Base-by-base conservation (phyloP, 2,113 vertebrate species). In the Zosterops japonicus region DNA sequence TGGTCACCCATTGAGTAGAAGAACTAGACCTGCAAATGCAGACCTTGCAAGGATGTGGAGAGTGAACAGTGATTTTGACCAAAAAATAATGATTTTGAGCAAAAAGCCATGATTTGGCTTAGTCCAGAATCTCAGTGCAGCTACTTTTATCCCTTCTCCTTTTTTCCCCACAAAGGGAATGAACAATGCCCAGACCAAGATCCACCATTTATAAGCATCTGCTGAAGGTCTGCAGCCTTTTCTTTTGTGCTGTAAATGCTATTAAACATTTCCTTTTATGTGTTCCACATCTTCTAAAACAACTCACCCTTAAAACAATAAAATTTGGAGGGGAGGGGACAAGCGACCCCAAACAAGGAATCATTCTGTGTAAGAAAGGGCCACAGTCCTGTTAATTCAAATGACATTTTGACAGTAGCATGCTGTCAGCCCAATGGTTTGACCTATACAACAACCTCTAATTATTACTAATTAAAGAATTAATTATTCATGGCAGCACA, bases 401-500 rank as follows among this genome's bases (percentile, higher is more conserved):
- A 96, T 97, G 97, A 98, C 97, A 97, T 98, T 97, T 97, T 98
- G 97, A 98, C 97, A 97, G 97, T 94, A 96, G 96, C 96, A 96
- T 97, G 96, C 97, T 98, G 97, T 97, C 97, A 97, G 96, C 96
- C 97, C 97, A 97, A 98, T 97, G 95, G 91, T 97, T 98, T 98
- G 98, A 98, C 98, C 98, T 97, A 97, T 98, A 98, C 97, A 97
- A 97, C 96, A 97, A 98, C 97, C 98, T 97, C 97, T 98, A 98
- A 98, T 98, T 98, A 98, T 98, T 98, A 98, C 98, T 98, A 98
- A 98, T 98, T 98, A 98, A 98, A 98, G 97, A 97, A 98, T 98
- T 98, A 98, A 98, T 98, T 98, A 98, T 98, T 98, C 98, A 98
- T 98, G 93, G 96, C 83, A 74, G 95, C 78, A 90, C 14, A 14